Evolutionary conservation across 2,113 vertebrate genomes (phyloP).

Genomic region (Clarias macrocephalus): DNA sequence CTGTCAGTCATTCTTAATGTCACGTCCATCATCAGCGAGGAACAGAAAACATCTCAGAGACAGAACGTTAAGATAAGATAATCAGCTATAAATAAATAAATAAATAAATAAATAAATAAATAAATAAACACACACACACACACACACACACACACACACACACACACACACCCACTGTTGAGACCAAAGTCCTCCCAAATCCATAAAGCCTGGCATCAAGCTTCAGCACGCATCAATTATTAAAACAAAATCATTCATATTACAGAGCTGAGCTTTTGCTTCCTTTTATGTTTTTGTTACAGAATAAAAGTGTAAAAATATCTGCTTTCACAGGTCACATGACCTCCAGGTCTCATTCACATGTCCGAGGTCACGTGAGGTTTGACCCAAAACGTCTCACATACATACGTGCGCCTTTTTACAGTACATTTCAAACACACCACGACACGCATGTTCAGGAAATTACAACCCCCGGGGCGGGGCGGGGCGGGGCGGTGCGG

Average conservation of each 20-base stretch:
- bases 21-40: slow-evolving; percentile 9
- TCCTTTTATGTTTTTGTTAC: neutral
- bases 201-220: neutral
- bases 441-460: neutral
- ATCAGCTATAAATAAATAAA: neutral
- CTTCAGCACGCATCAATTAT: neutral
- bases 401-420: neutral
- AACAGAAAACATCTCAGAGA: neutral
- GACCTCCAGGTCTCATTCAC: neutral
- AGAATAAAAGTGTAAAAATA: neutral
- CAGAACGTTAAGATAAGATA: neutral
- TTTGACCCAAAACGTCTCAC: neutral
- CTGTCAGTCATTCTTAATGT: neutral
- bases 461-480: neutral
- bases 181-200: neutral
- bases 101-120: neutral
- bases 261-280: neutral
- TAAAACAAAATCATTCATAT: neutral
- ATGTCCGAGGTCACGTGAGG: neutral
- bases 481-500: no score
- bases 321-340: neutral
- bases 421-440: neutral
- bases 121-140: neutral
- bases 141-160: neutral
- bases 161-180: neutral